Base-by-base conservation (phyloP, 2,113 vertebrate species). In the Myrmecobius fasciatus region DNA sequence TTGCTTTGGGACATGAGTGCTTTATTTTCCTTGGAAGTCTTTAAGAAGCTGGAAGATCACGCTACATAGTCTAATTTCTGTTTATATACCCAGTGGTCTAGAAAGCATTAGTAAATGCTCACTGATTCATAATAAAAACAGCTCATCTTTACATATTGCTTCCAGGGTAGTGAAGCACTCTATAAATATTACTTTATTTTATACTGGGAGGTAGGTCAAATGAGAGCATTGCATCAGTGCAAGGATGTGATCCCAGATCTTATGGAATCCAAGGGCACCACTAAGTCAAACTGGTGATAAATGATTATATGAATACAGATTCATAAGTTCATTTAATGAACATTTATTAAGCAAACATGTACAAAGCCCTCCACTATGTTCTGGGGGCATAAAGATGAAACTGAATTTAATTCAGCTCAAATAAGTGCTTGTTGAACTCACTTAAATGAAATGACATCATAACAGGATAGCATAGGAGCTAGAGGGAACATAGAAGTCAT, bases 331-430 rank as follows among this genome's bases (percentile, higher is more conserved):
- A 83, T 83, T 83, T 83, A 83, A 43, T 83, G 36, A 43, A 83
- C 67, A 83, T 83, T 83, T 83, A 83, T 83, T 83, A 83, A 83
- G 67, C 67, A 83, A 83, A 83, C 67, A 83, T 83, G 67, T 22
- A n/a, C 20, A 43, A 83, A 83, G 67, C n/a, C 67, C 67, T 83
- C 67, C n/a, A 8, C 67, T 75, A 43, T 4, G 20, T 75, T 36
- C 67, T 75, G 36, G 36, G 67, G 36, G 67, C 67, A 83, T n/a
- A 83, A 8, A 83, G 67, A 43, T 43, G 67, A 43, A 83, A 83
- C 17, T 43, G 36, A 83, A 83, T 83, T 83, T 43, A 83, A 83
- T 43, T 83, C 67, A 83, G 2, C 20, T 83, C 67, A 83, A 75
- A 75, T 75, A 75, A 83, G 17, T 83, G 36, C 67, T 22, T 43